Conservation (phyloP, 2,888 invertebrate species). For the Cryptocheilus praepositus region DNA sequence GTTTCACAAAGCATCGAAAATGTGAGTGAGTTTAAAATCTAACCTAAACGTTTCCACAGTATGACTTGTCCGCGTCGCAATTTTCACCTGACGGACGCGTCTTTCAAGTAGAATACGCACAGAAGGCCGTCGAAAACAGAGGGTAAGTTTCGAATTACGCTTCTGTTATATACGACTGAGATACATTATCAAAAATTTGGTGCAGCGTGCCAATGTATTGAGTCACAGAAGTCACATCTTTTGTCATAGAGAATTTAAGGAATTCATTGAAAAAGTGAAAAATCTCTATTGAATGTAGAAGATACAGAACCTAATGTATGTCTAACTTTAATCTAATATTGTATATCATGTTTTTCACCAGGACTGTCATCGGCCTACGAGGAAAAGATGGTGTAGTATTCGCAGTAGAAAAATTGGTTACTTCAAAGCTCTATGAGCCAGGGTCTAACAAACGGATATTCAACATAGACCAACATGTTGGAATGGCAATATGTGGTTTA, state of each 20-base stretch:
- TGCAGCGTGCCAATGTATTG: neutral
- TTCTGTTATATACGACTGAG: neutral
- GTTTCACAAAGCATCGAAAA: conserved; percentile 40
- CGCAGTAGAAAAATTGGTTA: conserved; percentile 97
- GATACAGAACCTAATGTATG: neutral
- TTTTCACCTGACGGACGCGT: conserved; percentile 99
- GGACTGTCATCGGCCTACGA: conserved; percentile 93
- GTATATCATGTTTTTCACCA: conserved; percentile 62
- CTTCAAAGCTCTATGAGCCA: conserved; percentile 93
- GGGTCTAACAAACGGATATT: conserved; percentile 95
- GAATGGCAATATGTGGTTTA: conserved; percentile 94
- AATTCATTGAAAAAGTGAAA: neutral
- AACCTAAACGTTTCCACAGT: conserved; percentile 79
- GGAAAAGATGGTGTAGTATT: conserved; percentile 98
- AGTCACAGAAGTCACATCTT: neutral
- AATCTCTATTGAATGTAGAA: neutral
- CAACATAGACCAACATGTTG: conserved; percentile 94
- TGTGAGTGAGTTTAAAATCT: conserved; percentile 30
- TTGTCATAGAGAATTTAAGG: neutral
- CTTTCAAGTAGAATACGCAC: conserved; percentile 99
- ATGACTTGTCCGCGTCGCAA: conserved; percentile 99
- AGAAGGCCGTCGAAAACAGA: conserved; percentile 98
- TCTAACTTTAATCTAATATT: neutral
- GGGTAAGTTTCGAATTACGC: conserved; percentile 77
- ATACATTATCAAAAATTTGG: neutral